Evolutionary conservation across 2,797 vertebrate genomes (phyloP).

Genomic region (Notolabrus celidotus): DNA sequence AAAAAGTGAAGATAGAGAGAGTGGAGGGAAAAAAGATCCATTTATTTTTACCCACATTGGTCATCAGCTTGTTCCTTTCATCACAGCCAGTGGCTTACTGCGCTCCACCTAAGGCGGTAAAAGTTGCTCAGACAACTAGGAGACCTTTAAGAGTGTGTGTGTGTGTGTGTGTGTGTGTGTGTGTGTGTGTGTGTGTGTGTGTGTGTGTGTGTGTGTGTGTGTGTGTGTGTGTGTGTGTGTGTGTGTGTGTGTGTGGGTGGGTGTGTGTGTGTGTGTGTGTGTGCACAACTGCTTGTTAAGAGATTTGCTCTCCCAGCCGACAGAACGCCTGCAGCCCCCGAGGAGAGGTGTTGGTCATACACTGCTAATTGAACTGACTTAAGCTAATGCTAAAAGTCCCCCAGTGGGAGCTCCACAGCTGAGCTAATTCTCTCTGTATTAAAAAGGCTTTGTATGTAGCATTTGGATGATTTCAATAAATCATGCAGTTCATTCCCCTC

Average conservation of each 20-base stretch:
- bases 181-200: slow-evolving; percentile 1
- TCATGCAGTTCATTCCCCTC: slow-evolving; percentile 22
- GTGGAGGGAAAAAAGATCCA: not conserved
- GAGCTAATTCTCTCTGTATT: slow-evolving; percentile 23
- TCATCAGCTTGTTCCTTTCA: slow-evolving; percentile 7
- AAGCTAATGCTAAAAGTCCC: slow-evolving; percentile 46
- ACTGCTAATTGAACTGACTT: slow-evolving; percentile 44
- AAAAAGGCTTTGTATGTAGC: slow-evolving; percentile 34
- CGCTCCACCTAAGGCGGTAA: slow-evolving; percentile 11
- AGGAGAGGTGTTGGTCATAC: slow-evolving; percentile 26
- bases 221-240: too few relatives aligned
- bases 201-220: slow-evolving; percentile 2
- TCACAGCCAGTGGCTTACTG: too few relatives aligned
- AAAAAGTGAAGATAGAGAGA: slow-evolving; percentile 8
- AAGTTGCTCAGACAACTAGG: not conserved
- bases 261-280: too few relatives aligned
- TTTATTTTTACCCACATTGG: not conserved
- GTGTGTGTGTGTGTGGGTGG: not conserved
- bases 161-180: too few relatives aligned
- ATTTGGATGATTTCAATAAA: slow-evolving; percentile 42
- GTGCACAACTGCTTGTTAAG: slow-evolving; percentile 23
- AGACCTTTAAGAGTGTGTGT: slow-evolving; percentile 11
- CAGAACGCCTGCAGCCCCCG: slow-evolving; percentile 3
- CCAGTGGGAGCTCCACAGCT: slow-evolving; percentile 26
- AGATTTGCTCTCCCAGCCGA: slow-evolving; percentile 24